Evolutionary conservation across 2,888 invertebrate genomes (phyloP).

Genomic region (Elysia crispata): DNA sequence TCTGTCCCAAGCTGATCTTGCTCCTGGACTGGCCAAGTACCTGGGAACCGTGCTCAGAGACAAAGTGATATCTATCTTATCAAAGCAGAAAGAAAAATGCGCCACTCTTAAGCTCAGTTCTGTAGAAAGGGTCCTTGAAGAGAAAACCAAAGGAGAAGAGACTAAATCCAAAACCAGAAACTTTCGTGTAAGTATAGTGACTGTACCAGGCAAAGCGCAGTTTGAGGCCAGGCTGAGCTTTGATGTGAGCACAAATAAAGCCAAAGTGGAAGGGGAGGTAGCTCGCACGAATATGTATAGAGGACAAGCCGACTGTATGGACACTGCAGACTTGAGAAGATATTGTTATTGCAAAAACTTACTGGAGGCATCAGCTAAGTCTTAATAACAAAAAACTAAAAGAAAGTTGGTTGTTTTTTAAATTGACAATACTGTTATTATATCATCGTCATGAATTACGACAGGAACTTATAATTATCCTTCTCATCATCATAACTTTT

Average conservation of each 20-base stretch:
- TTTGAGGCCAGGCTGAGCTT: background rate
- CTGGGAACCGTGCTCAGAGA: background rate
- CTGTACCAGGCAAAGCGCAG: background rate
- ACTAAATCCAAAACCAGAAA: background rate
- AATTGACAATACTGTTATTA: too few relatives aligned
- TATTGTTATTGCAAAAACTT: constrained; percentile 56
- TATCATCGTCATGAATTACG: too few relatives aligned
- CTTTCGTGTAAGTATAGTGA: background rate
- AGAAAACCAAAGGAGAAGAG: background rate
- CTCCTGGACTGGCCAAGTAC: background rate
- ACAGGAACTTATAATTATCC: too few relatives aligned
- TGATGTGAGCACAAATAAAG: background rate
- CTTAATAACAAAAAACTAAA: too few relatives aligned
- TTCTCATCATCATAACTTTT: too few relatives aligned
- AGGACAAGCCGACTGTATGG: constrained; percentile 41
- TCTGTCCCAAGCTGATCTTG: background rate
- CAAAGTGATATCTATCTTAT: background rate
- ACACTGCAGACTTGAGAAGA: constrained; percentile 50
- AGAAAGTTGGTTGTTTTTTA: background rate
- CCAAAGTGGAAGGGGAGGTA: background rate
- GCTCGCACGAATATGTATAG: constrained; percentile 5
- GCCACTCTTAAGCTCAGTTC: background rate
- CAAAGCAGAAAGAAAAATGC: background rate
- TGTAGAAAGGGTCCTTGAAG: background rate
- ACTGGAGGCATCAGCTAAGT: too few relatives aligned